Base-by-base conservation (phyloP, 2,113 vertebrate species). In the Daubentonia madagascariensis region DNA sequence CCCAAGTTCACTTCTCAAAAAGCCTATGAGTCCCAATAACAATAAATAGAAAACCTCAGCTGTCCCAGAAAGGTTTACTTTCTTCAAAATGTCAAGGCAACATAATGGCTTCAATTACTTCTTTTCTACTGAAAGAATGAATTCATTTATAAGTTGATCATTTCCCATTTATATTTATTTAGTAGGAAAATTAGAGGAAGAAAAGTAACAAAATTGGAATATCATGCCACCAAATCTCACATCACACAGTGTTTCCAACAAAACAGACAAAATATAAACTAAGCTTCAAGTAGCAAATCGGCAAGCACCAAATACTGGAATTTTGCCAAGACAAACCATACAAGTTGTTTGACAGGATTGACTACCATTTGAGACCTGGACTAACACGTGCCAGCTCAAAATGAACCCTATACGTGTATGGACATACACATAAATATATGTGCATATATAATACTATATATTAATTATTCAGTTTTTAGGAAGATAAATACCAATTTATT, bases 231-330 rank as follows among this genome's bases (percentile, higher is more conserved):
- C 30, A 84, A 85, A 83, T 88, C 86, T 87, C 80, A 85, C 6
- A 80, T 65, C 20, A 86, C n/a, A 81, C 28, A 84, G 0, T 59
- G 23, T 85, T 94, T 87, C 57, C 61, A 88, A 32, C 32, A 43
- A 52, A 96, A 93, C 35, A 83, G 30, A 84, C 48, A 80, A 96
- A 93, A 92, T 65, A 35, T 50, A 92, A 95, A 94, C 17, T 73
- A 35, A 63, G 17, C 4, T 28, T 91, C 28, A 90, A 89, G 84
- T 45, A 81, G 63, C 35, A 92, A 95, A 67, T 91, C 32, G 59
- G 25, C 2, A 96, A 68, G 18, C 8, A 73, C 35, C 18, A 70
- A 95, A 84, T 12, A 43, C 3, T 75, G 70, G 81, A 45, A 32
- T 75, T 80, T 80, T 83, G 72, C 92, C 52, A 83, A 85, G n/a